phyloP scores from a whole-genome alignment of 1,140 invertebrate species.

The Solenopsis fugax region DNA sequence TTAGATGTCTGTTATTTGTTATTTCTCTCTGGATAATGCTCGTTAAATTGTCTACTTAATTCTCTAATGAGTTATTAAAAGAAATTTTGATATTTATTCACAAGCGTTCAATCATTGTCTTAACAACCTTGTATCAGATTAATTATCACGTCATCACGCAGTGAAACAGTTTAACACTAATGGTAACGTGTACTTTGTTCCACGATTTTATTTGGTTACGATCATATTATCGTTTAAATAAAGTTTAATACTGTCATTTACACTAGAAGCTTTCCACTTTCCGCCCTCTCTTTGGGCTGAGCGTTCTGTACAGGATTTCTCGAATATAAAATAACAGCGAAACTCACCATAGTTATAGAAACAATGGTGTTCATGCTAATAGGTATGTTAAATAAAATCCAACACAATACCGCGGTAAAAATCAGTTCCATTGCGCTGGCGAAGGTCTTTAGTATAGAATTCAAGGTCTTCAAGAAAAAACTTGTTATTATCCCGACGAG shows the following conservation, averaged over 20 bases:
- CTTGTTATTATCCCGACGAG: conserved; percentile 97
- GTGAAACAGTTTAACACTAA: conserved; percentile 15
- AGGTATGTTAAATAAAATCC: conserved; percentile 95
- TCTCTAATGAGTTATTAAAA: background rate
- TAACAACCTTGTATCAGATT: background rate
- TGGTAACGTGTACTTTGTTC: conserved; percentile 16
- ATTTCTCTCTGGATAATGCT: background rate
- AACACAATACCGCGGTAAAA: conserved; percentile 96
- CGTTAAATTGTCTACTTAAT: background rate
- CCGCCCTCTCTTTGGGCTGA: conserved; percentile 59
- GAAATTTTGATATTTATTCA: conserved; percentile 10
- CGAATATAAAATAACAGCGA: conserved; percentile 95
- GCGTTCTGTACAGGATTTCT: conserved; percentile 93
- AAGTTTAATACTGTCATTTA: conserved; percentile 38
- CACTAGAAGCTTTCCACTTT: conserved; percentile 39
- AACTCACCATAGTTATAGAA: conserved; percentile 94
- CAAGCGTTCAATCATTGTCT: background rate
- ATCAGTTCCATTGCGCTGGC: conserved; percentile 97
- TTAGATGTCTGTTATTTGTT: too few species aligned
- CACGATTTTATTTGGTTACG: background rate
- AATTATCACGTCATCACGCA: background rate
- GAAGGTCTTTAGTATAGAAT: conserved; percentile 98
- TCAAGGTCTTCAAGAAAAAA: conserved; percentile 96
- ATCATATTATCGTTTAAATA: background rate
- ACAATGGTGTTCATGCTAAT: conserved; percentile 94